Evolutionary conservation across 2,113 vertebrate genomes (phyloP).

Genomic region (Benitochromis conjunctus): DNA sequence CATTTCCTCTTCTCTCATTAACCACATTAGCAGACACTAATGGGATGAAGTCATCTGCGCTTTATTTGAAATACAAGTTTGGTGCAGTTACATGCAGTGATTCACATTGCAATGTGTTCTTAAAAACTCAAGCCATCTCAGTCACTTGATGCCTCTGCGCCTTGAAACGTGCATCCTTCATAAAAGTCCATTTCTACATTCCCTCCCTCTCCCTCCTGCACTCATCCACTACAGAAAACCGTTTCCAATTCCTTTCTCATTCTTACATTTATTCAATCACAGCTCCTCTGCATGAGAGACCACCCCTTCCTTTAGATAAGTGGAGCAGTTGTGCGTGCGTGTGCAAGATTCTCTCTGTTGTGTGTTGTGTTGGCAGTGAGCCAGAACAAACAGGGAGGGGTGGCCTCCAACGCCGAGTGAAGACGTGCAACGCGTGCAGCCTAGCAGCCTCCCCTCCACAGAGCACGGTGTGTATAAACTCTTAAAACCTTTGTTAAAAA

Average conservation of each 20-base stretch:
- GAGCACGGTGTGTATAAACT: not conserved
- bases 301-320: slow-evolving; percentile 25
- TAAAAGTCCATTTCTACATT: not conserved
- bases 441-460: slow-evolving; percentile 25
- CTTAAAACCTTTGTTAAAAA: not conserved
- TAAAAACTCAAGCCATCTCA: not conserved
- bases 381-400: slow-evolving; percentile 64
- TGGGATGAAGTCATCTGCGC: not conserved
- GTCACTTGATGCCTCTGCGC: not conserved
- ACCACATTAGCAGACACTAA: not conserved
- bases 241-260: not conserved
- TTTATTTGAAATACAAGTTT: not conserved
- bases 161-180: not conserved
- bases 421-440: slow-evolving; percentile 62
- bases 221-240: not conserved
- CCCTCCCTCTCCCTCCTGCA: not conserved
- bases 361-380: slow-evolving; percentile 54
- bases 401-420: slow-evolving; percentile 35
- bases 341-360: slow-evolving; percentile 32
- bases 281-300: not conserved
- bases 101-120: not conserved
- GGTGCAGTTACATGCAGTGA: not conserved
- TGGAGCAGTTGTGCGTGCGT: slow-evolving; percentile 11
- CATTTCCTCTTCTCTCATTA: not conserved
- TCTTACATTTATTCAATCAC: slow-evolving; percentile 15